Percentiles rank a stretch among this genome's conserved stretches.
phyloP scores from a whole-genome alignment of 2,797 vertebrate genomes.

The Hypotaenidia okinawae region DNA sequence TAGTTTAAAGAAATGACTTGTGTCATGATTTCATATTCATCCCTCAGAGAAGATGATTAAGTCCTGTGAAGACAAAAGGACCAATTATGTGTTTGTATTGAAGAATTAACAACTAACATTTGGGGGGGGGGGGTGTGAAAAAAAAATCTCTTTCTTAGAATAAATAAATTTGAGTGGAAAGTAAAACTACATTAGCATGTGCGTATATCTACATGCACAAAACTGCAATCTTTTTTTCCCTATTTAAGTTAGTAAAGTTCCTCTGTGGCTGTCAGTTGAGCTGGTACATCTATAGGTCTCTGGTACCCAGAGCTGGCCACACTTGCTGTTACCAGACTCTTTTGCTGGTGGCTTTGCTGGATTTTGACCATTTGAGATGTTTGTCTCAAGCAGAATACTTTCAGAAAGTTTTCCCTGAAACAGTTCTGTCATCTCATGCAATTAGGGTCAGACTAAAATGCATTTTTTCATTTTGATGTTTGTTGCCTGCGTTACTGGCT shows the following conservation, averaged over 20 bases:
- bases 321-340: neutral
- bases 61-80: constrained; percentile 30
- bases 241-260: neutral
- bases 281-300: neutral
- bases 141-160: neutral
- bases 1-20: constrained; percentile 24
- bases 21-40: neutral
- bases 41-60: constrained; percentile 20
- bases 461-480: constrained; percentile 42
- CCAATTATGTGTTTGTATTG: neutral
- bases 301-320: neutral
- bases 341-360: neutral
- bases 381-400: neutral
- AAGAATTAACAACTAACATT: neutral
- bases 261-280: neutral
- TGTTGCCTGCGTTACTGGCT: constrained; percentile 21
- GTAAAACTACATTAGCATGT: neutral
- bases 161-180: neutral
- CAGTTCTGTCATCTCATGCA: constrained; percentile 41
- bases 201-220: neutral
- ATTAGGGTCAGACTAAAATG: constrained; percentile 26
- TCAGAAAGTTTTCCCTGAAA: neutral
- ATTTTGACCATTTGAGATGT: neutral
- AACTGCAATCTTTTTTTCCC: neutral
- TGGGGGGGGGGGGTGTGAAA: neutral